Base-by-base conservation (phyloP, 37 sponge, comb jelly and placozoan genomes). In the Agelas oroides region DNA sequence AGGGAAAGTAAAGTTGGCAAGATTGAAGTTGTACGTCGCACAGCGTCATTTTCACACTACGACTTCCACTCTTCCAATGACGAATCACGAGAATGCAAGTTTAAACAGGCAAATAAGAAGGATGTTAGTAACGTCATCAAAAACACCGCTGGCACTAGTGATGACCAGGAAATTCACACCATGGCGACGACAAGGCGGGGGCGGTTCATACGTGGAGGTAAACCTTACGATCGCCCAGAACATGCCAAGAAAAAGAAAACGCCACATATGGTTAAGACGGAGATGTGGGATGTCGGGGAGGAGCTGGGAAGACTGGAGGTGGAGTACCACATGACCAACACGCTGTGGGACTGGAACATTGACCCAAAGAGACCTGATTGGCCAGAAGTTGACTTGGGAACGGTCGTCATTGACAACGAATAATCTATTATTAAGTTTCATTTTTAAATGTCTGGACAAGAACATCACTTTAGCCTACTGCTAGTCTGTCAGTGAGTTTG, bases 311-410 rank as follows among this genome's bases (percentile, higher is more conserved):
- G 66, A 13, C 66, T 65, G 35, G 1, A 12, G 16, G 66, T 79
- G n/a, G 25, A 65, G 24, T 79, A 79, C 25, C 79, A 65, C 66
- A 79, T 65, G 79, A 41, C 39, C 13, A 37, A 79, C 6, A 65
- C 79, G 2, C 53, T 79, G 52, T 37, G 35, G 79, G 79, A 70
- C 1, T 72, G 72, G 83, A 73, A 53, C n/a, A 59, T 83, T 27
- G 39, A 55, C 11, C 73, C 73, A 0, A 71, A 54, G 35, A 27
- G 61, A 5, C 32, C 62, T 17, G 75, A 83, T 31, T 83, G 83
- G 83, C 46, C 46, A 8, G 8, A 3, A 46, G 8, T 8, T 12
- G 46, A 46, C 46, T 12, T 46, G 46, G 46, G 46, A 46, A 46
- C 46, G 3, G 8, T 46, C 8, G 46, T 46, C 46, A 3, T 46